These are phyloP conservation scores for Idaea aversata DNA, from an alignment of 2,888 invertebrate species.

Conservation along the genomic window DNA sequence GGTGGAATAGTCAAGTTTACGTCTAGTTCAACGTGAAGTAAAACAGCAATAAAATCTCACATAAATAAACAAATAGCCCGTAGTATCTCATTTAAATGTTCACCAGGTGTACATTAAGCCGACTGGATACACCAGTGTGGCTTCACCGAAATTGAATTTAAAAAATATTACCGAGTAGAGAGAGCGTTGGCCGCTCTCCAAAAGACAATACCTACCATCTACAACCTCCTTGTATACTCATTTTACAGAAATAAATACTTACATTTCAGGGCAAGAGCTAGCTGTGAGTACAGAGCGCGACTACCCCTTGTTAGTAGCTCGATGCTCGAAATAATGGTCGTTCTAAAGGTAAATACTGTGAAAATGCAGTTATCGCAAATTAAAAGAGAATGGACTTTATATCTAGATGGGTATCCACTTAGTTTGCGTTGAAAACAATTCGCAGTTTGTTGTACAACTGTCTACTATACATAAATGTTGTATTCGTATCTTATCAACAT, in stretches of 20 bases:
- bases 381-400: conserved; percentile 10
- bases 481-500: background rate
- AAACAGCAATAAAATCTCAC: conserved; percentile 47
- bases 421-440: conserved; percentile 5
- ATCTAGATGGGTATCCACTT: conserved; percentile 5
- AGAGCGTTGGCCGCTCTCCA: conserved; percentile 74
- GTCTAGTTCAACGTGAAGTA: conserved; percentile 15
- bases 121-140: conserved; percentile 71
- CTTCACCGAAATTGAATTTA: conserved; percentile 79
- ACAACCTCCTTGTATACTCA: conserved; percentile 68
- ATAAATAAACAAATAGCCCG: conserved; percentile 57
- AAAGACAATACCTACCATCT: conserved; percentile 67
- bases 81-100: conserved; percentile 74
- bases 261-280: conserved; percentile 43
- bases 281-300: conserved; percentile 29
- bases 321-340: conserved; percentile 37
- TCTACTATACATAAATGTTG: background rate
- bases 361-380: conserved; percentile 8
- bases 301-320: conserved; percentile 48
- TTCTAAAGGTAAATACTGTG: conserved; percentile 21
- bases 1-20: background rate
- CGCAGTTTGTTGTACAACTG: conserved; percentile 15
- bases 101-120: conserved; percentile 78
- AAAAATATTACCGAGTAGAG: conserved; percentile 76
- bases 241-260: conserved; percentile 70